A percentile compares a stretch with the other conserved stretches of the same genome.
Evolutionary conservation across 1,140 invertebrate species (phyloP).

Genomic region (Euura saliciscinereae): DNA sequence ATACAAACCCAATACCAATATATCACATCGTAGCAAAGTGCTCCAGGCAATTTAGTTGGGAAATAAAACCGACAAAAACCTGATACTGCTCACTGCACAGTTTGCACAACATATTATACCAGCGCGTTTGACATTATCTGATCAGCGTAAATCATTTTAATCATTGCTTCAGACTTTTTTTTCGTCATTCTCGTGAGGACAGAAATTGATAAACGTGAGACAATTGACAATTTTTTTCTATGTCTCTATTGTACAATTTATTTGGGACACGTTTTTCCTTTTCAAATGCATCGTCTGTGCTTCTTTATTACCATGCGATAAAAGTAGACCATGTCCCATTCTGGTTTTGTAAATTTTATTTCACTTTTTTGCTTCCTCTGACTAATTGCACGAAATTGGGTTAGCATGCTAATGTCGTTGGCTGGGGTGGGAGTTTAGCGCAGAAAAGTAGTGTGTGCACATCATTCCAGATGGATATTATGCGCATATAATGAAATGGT

Average conservation of each 20-base stretch:
- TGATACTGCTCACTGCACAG: no score
- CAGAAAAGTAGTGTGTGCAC: not conserved
- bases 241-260: not conserved
- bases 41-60: constrained; percentile 26
- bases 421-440: not conserved
- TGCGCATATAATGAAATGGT: not conserved
- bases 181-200: no score
- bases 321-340: not conserved
- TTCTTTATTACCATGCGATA: not conserved
- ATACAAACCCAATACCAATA: not conserved
- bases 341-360: not conserved
- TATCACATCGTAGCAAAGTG: no score
- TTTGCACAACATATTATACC: no score
- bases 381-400: constrained; percentile 7
- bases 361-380: not conserved
- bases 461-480: not conserved
- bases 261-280: not conserved
- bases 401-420: constrained; percentile 4
- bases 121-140: no score
- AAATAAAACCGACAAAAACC: constrained; percentile 21
- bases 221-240: not conserved
- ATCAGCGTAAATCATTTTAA: no score
- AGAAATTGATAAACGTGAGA: no score
- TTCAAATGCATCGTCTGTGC: not conserved
- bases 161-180: no score